A percentile compares a stretch with the other conserved stretches of the same genome.
Conservation (phyloP, 2,888 invertebrate species). For the Heliconius erato region DNA sequence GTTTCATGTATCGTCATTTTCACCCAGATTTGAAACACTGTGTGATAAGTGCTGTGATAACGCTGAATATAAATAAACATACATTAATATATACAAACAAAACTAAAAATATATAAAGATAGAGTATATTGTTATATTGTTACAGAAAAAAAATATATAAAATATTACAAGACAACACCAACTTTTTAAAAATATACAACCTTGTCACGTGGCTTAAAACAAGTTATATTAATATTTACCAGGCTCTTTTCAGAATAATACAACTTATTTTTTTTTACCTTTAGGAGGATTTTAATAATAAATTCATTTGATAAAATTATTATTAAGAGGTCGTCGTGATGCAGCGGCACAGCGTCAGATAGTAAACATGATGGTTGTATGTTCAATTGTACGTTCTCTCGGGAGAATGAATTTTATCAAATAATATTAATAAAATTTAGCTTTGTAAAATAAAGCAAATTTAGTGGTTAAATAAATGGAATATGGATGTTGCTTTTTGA, state of each 20-base stretch:
- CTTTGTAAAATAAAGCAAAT: no score
- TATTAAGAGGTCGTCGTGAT: background rate
- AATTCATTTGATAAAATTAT: background rate
- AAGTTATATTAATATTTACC: conserved; percentile 2
- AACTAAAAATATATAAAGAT: background rate
- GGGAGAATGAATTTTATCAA: no score
- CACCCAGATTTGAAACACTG: no score
- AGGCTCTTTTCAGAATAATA: background rate
- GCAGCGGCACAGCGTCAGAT: background rate
- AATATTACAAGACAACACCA: background rate
- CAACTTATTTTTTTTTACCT: background rate
- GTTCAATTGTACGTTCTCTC: background rate
- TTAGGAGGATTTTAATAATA: background rate
- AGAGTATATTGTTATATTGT: background rate
- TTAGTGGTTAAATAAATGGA: no score
- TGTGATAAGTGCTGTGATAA: no score
- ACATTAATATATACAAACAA: no score
- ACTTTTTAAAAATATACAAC: background rate
- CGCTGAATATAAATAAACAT: no score
- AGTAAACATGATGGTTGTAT: background rate
- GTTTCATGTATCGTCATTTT: no score
- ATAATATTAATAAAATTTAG: no score
- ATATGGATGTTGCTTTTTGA: no score
- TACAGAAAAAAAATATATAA: background rate
- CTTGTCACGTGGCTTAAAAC: background rate